These are phyloP conservation scores for Drosophila sp. DNA, from an alignment of 1,140 invertebrate genomes.

Conservation along the genomic window DNA sequence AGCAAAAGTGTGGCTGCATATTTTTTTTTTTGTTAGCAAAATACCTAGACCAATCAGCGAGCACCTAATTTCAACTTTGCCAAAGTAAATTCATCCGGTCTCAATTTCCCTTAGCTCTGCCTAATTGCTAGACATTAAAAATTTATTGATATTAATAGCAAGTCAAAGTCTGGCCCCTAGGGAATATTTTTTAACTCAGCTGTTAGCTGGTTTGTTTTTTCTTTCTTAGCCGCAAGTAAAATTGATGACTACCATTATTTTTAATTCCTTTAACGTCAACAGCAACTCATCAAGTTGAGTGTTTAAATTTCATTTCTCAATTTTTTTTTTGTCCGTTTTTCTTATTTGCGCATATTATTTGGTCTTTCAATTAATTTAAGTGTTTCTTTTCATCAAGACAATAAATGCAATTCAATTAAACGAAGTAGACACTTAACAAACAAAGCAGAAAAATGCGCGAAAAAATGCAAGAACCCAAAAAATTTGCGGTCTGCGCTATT, in stretches of 20 bases:
- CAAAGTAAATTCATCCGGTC: constrained; percentile 14
- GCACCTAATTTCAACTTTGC: background rate
- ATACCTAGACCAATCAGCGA: background rate
- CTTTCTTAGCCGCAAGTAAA: constrained; percentile 30
- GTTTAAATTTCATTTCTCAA: constrained; percentile 73
- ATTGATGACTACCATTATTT: constrained; percentile 74
- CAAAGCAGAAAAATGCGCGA: background rate
- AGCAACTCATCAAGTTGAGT: constrained; percentile 78
- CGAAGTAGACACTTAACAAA: constrained; percentile 36
- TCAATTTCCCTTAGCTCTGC: constrained; percentile 14
- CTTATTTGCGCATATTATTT: constrained; percentile 48
- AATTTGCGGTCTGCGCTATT: background rate
- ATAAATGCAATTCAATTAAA: constrained; percentile 72
- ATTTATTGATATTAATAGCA: constrained; percentile 69
- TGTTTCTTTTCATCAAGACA: constrained; percentile 36
- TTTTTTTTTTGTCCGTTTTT: background rate
- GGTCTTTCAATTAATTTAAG: constrained; percentile 13
- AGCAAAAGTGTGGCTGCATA: background rate
- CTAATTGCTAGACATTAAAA: constrained; percentile 69
- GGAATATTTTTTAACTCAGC: constrained; percentile 16
- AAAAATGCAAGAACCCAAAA: background rate
- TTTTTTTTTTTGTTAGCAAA: background rate
- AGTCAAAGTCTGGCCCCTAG: constrained; percentile 5
- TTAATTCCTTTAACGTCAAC: constrained; percentile 74
- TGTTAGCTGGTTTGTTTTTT: background rate